A percentile compares a stretch with the other conserved stretches of the same genome.
These are phyloP conservation scores for Hyphantria cunea DNA, from an alignment of 1,140 invertebrate species.

Conservation along the genomic window DNA sequence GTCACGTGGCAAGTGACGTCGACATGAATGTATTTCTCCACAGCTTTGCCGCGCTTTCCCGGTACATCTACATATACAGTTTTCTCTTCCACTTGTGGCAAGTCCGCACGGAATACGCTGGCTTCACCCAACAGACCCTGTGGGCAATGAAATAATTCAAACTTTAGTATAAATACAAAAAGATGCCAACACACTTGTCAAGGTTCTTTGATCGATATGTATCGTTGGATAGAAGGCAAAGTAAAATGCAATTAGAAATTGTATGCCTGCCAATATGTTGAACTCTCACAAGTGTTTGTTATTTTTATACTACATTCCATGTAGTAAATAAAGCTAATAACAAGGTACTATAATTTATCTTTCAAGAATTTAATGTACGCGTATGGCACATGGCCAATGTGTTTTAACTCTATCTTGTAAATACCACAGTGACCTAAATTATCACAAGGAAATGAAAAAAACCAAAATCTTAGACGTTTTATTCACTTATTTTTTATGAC, in stretches of 20 bases:
- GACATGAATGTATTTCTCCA: constrained; percentile 85
- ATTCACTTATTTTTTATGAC: no score
- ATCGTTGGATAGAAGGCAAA: constrained; percentile 38
- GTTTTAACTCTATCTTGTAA: no score
- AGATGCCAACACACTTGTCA: constrained; percentile 32
- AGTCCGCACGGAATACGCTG: constrained; percentile 84
- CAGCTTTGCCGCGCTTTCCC: constrained; percentile 75
- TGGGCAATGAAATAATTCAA: constrained; percentile 38
- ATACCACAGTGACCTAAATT: no score
- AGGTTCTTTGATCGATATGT: constrained; percentile 28
- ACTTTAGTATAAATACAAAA: constrained; percentile 31
- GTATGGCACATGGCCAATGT: no score
- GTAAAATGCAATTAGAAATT: constrained; percentile 44
- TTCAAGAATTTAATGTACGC: no score
- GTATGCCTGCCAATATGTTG: constrained; percentile 43
- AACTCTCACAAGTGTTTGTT: constrained; percentile 5
- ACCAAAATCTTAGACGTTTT: no score
- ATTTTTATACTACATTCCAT: no score
- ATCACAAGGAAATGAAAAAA: no score
- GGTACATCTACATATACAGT: constrained; percentile 82
- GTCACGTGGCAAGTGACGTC: constrained; percentile 86
- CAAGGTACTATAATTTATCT: no score
- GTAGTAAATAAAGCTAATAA: no score
- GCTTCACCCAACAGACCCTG: constrained; percentile 84
- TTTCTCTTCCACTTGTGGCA: constrained; percentile 84